phyloP scores from a whole-genome alignment of 2,113 vertebrate species.

The mouse (Mus musculus) region DNA sequence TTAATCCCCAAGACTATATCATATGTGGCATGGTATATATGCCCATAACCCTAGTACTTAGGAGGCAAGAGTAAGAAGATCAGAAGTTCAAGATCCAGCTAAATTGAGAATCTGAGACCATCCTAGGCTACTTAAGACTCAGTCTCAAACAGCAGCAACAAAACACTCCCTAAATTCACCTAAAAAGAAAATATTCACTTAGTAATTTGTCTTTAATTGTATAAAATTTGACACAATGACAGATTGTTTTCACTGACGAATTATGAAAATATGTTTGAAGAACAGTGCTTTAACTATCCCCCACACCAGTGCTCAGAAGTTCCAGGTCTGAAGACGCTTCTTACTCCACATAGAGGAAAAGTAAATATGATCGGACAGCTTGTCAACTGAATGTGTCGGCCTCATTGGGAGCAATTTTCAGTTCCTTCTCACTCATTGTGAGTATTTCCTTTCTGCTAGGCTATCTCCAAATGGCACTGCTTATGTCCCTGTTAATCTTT shows the following conservation, averaged over 20 bases:
- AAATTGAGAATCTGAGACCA: not conserved
- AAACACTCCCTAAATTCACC: not conserved
- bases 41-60: not conserved
- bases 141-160: not conserved
- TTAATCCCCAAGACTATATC: not conserved
- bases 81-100: not conserved
- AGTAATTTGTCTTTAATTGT: not conserved
- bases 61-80: not conserved
- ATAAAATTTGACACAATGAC: not conserved
- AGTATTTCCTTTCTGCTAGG: not conserved
- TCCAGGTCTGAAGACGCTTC: accelerated
- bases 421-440: not conserved
- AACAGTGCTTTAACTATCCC: not conserved
- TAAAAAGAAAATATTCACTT: not conserved
- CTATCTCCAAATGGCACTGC: not conserved
- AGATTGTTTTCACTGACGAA: not conserved
- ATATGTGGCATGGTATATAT: not conserved
- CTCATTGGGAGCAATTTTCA: not conserved
- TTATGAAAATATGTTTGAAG: not conserved
- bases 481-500: too few species aligned
- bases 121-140: not conserved
- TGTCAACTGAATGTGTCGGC: accelerated
- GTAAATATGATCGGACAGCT: not conserved
- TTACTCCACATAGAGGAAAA: accelerated
- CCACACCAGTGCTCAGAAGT: not conserved